Conservation (phyloP, 1,140 invertebrate genomes). For the Eupeodes corollae region DNA sequence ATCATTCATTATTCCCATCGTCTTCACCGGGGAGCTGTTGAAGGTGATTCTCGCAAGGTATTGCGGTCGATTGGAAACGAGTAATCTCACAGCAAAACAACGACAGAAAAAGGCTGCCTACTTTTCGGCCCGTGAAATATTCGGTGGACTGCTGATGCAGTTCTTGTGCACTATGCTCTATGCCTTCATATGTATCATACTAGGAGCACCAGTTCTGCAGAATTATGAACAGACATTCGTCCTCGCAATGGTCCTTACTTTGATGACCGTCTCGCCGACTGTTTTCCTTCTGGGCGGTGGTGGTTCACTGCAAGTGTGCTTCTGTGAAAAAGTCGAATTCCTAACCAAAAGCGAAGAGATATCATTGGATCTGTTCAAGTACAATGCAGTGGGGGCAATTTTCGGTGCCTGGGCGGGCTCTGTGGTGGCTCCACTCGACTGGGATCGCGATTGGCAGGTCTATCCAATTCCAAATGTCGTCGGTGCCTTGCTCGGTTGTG, state of each 20-base stretch:
- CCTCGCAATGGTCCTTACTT: constrained; percentile 25
- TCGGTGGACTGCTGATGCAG: constrained; percentile 25
- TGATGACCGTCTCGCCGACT: constrained; percentile 31
- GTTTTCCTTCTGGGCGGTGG: constrained; percentile 30
- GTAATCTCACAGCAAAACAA: constrained; percentile 20
- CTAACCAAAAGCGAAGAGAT: constrained; percentile 31
- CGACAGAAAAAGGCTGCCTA: constrained; percentile 26
- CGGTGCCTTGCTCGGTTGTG: constrained; percentile 49
- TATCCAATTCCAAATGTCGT: constrained; percentile 58
- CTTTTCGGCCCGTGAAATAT: constrained; percentile 23
- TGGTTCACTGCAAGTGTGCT: constrained; percentile 29
- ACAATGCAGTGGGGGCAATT: constrained; percentile 45
- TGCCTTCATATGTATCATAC: constrained; percentile 32
- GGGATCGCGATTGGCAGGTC: constrained; percentile 70
- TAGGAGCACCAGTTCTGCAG: constrained; percentile 31
- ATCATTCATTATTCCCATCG: constrained; percentile 35
- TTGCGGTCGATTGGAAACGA: constrained; percentile 24
- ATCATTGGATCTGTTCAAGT: constrained; percentile 35
- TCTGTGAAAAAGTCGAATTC: constrained; percentile 33
- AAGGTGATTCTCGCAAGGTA: constrained; percentile 29
- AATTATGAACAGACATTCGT: constrained; percentile 35
- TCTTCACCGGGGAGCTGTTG: constrained; percentile 26
- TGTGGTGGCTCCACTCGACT: constrained; percentile 69
- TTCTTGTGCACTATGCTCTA: constrained; percentile 30
- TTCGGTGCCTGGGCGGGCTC: constrained; percentile 68